Conservation (phyloP, 2,888 invertebrate genomes). For the Ectemnius cavifrons region DNA sequence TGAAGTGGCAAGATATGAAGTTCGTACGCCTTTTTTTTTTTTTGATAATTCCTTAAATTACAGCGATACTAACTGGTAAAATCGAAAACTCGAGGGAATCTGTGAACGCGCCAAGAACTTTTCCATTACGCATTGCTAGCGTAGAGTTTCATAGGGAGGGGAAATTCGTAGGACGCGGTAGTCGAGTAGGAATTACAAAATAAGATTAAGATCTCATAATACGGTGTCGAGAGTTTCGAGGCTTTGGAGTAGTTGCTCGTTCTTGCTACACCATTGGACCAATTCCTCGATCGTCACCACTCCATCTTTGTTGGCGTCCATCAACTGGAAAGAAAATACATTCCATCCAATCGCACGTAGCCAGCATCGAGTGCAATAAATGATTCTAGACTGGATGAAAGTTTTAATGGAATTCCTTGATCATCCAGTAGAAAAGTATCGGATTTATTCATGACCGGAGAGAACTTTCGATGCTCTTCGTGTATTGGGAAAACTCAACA, state of each 20-base stretch:
- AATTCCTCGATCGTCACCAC: conserved; percentile 90
- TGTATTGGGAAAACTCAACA: background rate
- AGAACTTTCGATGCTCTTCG: background rate
- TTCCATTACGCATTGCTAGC: conserved; percentile 15
- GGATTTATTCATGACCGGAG: background rate
- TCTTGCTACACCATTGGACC: conserved; percentile 87
- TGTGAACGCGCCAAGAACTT: conserved; percentile 7
- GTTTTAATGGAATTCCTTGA: background rate
- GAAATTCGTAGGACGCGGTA: conserved; percentile 6
- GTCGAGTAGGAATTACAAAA: conserved; percentile 19
- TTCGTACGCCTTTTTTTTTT: background rate
- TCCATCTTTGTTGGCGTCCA: conserved; percentile 89
- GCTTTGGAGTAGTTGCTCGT: conserved; percentile 85
- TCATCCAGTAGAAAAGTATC: background rate
- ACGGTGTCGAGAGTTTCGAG: conserved; percentile 87
- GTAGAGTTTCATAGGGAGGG: background rate
- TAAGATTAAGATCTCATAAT: conserved; percentile 80
- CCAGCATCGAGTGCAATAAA: background rate
- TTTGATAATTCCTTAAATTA: background rate
- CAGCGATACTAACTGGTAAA: too few relatives aligned
- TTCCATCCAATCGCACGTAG: background rate
- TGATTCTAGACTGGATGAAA: background rate
- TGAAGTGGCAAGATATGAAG: too few relatives aligned
- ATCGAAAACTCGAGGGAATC: too few relatives aligned
- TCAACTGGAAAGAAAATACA: conserved; percentile 80